Conservation (phyloP, 2,888 invertebrate genomes). For the Schizaphis graminum region DNA sequence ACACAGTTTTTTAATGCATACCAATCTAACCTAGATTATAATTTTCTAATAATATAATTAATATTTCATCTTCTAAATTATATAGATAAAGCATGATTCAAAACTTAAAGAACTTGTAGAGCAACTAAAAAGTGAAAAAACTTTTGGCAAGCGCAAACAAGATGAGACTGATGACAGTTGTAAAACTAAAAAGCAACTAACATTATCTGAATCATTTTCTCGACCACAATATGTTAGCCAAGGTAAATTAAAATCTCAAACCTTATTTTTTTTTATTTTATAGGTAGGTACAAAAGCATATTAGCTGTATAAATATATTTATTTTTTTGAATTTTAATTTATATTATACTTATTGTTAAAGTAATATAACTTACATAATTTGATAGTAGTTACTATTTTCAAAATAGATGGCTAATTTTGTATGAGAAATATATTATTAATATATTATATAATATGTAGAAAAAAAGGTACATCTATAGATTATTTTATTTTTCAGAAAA, state of each 20-base stretch:
- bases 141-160: not conserved
- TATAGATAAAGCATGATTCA: not conserved
- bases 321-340: too few species aligned
- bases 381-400: not conserved
- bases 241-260: not conserved
- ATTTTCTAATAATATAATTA: not conserved
- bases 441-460: constrained; percentile 1
- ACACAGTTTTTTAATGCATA: not conserved
- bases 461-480: not conserved
- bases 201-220: constrained; percentile 12
- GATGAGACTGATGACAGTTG: constrained; percentile 6
- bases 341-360: too few species aligned
- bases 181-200: not conserved
- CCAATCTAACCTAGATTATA: not conserved
- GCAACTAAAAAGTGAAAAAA: not conserved
- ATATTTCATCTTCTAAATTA: not conserved
- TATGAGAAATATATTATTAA: constrained; percentile 7
- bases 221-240: not conserved
- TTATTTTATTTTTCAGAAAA: constrained; percentile 4
- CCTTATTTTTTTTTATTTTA: not conserved
- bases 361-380: too few species aligned
- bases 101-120: not conserved
- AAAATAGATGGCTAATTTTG: constrained; percentile 6
- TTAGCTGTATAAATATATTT: too few species aligned
- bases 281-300: too few species aligned